phyloP scores from a whole-genome alignment of 2,113 vertebrate genomes.

The Serinus canaria region DNA sequence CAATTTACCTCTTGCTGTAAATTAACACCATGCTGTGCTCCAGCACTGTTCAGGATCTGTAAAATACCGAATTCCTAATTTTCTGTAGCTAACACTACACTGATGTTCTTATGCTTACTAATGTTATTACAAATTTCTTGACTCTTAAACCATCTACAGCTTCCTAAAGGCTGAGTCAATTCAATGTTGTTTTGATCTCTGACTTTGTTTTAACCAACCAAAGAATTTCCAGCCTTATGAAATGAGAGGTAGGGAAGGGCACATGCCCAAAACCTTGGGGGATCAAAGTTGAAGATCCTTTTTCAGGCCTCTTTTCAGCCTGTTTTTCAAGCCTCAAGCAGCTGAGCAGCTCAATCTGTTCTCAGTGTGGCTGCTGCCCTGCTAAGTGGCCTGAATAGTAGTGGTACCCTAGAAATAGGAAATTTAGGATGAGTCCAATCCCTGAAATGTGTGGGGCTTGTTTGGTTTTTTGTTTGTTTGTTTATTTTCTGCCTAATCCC shows the following conservation, averaged over 20 bases:
- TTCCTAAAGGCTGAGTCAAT: not conserved
- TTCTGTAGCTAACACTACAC: not conserved
- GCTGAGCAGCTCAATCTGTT: not conserved
- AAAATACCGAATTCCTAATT: not conserved
- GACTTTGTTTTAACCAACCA: not conserved
- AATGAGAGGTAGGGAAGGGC: not conserved
- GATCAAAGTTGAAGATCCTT: not conserved
- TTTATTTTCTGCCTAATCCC: not conserved
- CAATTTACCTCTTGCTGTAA: not conserved
- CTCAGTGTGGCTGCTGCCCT: rapidly evolving
- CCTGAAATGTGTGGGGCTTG: rapidly evolving
- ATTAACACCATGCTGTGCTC: not conserved
- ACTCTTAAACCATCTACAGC: not conserved
- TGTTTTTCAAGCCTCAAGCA: not conserved
- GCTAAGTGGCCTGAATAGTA: not conserved
- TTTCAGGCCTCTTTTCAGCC: not conserved
- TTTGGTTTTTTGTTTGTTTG: not conserved
- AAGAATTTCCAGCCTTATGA: not conserved
- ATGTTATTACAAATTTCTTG: not conserved
- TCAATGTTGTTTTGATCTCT: not conserved
- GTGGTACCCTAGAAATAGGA: not conserved
- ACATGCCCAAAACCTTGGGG: rapidly evolving
- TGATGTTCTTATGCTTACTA: not conserved
- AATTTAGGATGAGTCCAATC: not conserved
- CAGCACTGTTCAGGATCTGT: not conserved